Evolutionary conservation across 1,140 invertebrate genomes (phyloP).

Genomic region (Oscheius sp.): DNA sequence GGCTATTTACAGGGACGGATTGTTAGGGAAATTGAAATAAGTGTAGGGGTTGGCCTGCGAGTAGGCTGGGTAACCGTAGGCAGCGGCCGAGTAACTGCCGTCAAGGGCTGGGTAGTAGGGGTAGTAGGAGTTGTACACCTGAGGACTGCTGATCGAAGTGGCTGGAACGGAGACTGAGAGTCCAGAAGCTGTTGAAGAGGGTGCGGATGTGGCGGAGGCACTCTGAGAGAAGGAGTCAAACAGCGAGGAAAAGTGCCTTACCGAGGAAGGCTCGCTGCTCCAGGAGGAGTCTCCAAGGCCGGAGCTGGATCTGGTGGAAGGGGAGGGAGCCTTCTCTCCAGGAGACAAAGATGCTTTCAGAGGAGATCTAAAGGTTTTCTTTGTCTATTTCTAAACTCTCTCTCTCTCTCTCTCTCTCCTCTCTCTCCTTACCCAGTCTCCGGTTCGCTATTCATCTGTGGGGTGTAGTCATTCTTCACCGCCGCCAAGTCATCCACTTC

Average conservation of each 20-base stretch:
- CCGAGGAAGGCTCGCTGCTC: constrained; percentile 2
- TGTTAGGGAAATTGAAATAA: too few relatives aligned
- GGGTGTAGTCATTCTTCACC: not conserved
- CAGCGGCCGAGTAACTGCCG: not conserved
- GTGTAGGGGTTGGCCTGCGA: not conserved
- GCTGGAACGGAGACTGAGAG: not conserved
- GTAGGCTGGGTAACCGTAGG: not conserved
- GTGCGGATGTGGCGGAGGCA: not conserved
- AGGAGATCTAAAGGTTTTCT: too few relatives aligned
- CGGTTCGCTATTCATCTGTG: not conserved
- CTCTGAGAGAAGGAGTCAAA: not conserved
- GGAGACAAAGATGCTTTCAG: not conserved
- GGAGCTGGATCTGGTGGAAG: not conserved
- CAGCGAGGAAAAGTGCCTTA: not conserved
- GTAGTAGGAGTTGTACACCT: not conserved
- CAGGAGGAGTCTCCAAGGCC: not conserved
- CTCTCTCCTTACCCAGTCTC: too few relatives aligned
- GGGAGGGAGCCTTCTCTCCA: not conserved
- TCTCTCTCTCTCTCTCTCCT: too few relatives aligned
- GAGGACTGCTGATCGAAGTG: not conserved
- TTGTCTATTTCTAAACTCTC: too few relatives aligned
- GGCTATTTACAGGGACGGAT: too few relatives aligned
- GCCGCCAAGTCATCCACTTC: not conserved
- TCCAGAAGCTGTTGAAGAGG: not conserved
- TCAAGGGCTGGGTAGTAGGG: not conserved